Percentiles rank a stretch among this genome's conserved stretches.
These are phyloP conservation scores for Glaucidium brasilianum DNA, from an alignment of 2,113 vertebrate species.

Conservation along the genomic window DNA sequence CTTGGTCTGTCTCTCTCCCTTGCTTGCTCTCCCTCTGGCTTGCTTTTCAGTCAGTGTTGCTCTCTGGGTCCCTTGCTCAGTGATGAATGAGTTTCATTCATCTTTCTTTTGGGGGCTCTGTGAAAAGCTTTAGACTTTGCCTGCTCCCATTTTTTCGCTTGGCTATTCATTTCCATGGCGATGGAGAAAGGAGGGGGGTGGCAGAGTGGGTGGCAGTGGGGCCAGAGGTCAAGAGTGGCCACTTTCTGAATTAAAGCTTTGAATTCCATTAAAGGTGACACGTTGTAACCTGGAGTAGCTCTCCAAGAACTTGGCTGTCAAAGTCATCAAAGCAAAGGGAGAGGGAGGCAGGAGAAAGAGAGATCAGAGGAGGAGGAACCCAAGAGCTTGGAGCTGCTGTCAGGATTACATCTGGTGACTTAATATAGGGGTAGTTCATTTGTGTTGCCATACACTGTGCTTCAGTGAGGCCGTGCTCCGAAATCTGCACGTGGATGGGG, in stretches of 20 bases:
- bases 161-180: constrained; percentile 76
- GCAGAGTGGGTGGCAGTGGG: constrained; percentile 72
- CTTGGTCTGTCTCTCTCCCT: constrained; percentile 1
- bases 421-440: constrained; percentile 45
- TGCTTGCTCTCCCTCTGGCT: constrained; percentile 51
- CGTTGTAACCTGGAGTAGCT: constrained; percentile 74
- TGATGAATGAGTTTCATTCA: constrained; percentile 84
- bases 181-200: constrained; percentile 67
- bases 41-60: constrained; percentile 51
- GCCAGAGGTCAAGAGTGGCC: constrained; percentile 80
- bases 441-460: neutral
- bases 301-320: constrained; percentile 71
- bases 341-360: constrained; percentile 21
- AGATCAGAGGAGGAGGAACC: constrained; percentile 67
- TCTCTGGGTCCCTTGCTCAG: constrained; percentile 69
- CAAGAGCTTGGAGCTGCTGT: constrained; percentile 35
- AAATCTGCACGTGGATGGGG: neutral
- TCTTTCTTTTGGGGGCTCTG: constrained; percentile 70
- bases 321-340: constrained; percentile 59
- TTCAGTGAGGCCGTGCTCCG: neutral
- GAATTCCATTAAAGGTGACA: constrained; percentile 74
- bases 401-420: constrained; percentile 64
- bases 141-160: constrained; percentile 78
- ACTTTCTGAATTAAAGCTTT: constrained; percentile 78
- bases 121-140: constrained; percentile 79